Evolutionary conservation across 2,888 invertebrate species (phyloP), one percentile per base, ranked within the genome.

Genomic region (Merodon equestris): DNA sequence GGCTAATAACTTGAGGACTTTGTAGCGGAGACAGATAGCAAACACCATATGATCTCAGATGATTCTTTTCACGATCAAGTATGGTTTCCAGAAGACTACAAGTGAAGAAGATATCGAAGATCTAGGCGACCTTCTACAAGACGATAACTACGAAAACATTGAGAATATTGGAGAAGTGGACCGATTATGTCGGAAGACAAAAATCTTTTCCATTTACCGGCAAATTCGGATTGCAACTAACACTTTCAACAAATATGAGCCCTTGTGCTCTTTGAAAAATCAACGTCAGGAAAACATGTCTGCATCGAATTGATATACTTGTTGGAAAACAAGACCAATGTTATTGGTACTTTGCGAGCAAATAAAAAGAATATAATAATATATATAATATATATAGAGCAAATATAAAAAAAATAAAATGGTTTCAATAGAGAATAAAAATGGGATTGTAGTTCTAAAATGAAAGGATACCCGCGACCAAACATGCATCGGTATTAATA

Each of bases 401-500:
- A 50, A 27, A 18, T 19, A 9, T 45, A 51, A 12, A 51, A 57
- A 70, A 38, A 60, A 56, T 44, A 53, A 85, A 71, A 84, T 85
- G 53, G 58, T 84, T 68, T 71, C 83, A 10, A 66, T 76, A 70
- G 84, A 85, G 81, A 84, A 85, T 81, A 66, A 83, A 76, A 83
- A 85, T 81, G 85, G 85, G 44, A 84, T 85, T 67, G 84, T 85
- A 47, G 77, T 84, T 50, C 67, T 85, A 67, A 85, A 84, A 74
- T 86, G 84, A 85, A 84, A 81, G 81, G 84, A 85, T 76, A 83
- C 83, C 14, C 82, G 85, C 9, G 84, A 85, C 84, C 76, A 86
- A 85, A 27, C 48, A 51, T 36, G 34, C 14, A 14, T 34, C 51
- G 13, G 34, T 51, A 34, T 51, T 48, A 48, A 19, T 48, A 27